Evolutionary conservation across 2,113 vertebrate species (phyloP), one percentile per base, ranked within the genome.

Genomic region (Chaenocephalus aceratus): DNA sequence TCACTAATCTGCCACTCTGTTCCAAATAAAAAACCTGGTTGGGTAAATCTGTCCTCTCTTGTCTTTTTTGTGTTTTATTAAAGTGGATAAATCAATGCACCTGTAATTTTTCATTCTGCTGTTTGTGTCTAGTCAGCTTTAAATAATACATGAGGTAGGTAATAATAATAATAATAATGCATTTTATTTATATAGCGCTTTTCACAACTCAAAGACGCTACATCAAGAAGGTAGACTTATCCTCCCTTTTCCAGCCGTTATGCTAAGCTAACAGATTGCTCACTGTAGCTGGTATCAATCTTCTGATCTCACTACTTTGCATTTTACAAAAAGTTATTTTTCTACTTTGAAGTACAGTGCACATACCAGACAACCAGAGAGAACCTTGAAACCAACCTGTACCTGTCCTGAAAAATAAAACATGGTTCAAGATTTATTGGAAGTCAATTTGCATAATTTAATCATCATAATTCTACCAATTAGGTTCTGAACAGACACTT

Each of bases 1-100:
- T 95, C 95, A 96, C 95, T 96, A 96, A 95, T 95, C 92, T 95
- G 94, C 94, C 95, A 94, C 94, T 95, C 94, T 95, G 95, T 95
- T 95, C 93, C 93, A 94, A 96, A 95, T 96, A 95, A 95, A 95
- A 94, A 85, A 88, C 92, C 93, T 93, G 86, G 94, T 89, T 94
- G 94, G 95, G 92, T 94, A 92, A 82, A 84, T 80, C 26, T 88
- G 75, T 83, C 74, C 66, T 68, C 67, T 60, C 54, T 63, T 86
- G 77, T 81, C 12, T 86, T 86, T 23, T 6, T 58, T 64, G 23
- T 60, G 48, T 88, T 73, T 63, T 65, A 65, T 78, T 34, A 0
- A 51, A 66, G 26, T 41, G 11, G 26, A 23, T 53, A 3, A n/a
- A 46, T 56, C 16, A 67, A 53, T 5, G 51, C 13, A 48, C 8